These are phyloP conservation scores for Drosophila lacteicornis DNA, from an alignment of 1,140 invertebrate genomes.

Conservation along the genomic window DNA sequence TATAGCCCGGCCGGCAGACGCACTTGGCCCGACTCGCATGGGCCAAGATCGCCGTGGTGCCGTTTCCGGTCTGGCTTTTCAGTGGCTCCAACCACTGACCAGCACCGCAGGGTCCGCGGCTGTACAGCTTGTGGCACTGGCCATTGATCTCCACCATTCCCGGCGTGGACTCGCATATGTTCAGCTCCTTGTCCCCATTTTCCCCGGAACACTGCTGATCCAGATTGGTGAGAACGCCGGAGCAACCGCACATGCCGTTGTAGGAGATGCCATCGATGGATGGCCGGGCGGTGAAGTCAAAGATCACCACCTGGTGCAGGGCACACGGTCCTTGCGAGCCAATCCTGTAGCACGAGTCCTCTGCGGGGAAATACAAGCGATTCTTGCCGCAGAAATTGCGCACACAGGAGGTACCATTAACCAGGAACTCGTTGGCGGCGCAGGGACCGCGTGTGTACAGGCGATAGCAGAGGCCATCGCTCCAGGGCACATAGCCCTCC, in stretches of 20 bases:
- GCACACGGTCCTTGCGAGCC: slow-evolving; percentile 90
- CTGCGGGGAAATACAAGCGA: slow-evolving; percentile 90
- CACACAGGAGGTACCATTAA: slow-evolving; percentile 87
- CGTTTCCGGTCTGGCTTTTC: slow-evolving; percentile 64
- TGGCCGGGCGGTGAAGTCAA: slow-evolving; percentile 90
- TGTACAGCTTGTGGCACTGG: slow-evolving; percentile 90
- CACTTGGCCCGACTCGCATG: slow-evolving; percentile 86
- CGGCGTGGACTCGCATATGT: slow-evolving; percentile 86
- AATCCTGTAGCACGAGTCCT: slow-evolving; percentile 90
- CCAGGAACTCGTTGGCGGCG: slow-evolving; percentile 87
- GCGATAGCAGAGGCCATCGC: slow-evolving; percentile 90
- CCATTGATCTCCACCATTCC: slow-evolving; percentile 88
- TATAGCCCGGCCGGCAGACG: slow-evolving; percentile 90
- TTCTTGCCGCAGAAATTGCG: slow-evolving; percentile 90
- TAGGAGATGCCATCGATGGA: slow-evolving; percentile 92
- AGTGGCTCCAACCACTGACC: slow-evolving; percentile 90
- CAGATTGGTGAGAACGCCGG: slow-evolving; percentile 82
- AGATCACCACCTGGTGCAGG: slow-evolving; percentile 89
- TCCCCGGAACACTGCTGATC: slow-evolving; percentile 76
- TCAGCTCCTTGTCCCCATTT: slow-evolving; percentile 72
- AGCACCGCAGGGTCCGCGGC: slow-evolving; percentile 89
- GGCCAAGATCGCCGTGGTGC: slow-evolving; percentile 33
- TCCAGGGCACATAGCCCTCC: slow-evolving; percentile 88
- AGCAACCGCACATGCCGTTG: slow-evolving; percentile 91
- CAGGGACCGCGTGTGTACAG: slow-evolving; percentile 92